Evolutionary conservation across 2,888 invertebrate genomes (phyloP).

Genomic region (Auanema sp.): DNA sequence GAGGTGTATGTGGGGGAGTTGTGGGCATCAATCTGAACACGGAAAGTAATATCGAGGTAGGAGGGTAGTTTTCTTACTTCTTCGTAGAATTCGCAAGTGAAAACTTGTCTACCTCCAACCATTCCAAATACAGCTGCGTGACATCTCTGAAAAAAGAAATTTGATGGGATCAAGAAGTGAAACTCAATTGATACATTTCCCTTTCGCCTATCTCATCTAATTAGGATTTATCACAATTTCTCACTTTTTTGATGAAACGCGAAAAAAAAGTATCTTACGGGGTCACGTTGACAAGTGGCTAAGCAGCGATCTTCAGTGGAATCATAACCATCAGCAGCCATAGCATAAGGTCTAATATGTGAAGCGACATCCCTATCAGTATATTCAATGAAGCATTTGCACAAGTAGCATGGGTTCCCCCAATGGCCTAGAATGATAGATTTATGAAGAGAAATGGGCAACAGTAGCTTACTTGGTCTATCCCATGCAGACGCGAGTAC

Average conservation of each 20-base stretch:
- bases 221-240: neutral
- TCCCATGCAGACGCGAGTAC: slow-evolving; percentile 13
- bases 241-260: neutral
- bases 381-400: slow-evolving; percentile 61
- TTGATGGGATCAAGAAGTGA: too few relatives aligned
- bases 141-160: slow-evolving; percentile 48
- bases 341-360: slow-evolving; percentile 52
- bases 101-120: slow-evolving; percentile 60
- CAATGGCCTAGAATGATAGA: slow-evolving; percentile 43
- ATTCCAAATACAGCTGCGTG: slow-evolving; percentile 60
- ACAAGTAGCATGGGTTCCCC: slow-evolving; percentile 57
- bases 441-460: neutral
- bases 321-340: slow-evolving; percentile 56
- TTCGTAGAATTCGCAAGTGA: slow-evolving; percentile 62
- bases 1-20: slow-evolving; percentile 54
- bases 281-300: slow-evolving; percentile 55
- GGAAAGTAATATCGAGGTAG: too few relatives aligned
- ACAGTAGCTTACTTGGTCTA: slow-evolving; percentile 14
- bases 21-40: slow-evolving; percentile 18
- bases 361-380: slow-evolving; percentile 57
- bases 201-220: neutral
- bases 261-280: slow-evolving; percentile 23
- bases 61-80: slow-evolving; percentile 18
- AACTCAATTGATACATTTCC: neutral
- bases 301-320: slow-evolving; percentile 59